Evolutionary conservation across 2,888 invertebrate species (phyloP).

Genomic region (Cancer borealis): DNA sequence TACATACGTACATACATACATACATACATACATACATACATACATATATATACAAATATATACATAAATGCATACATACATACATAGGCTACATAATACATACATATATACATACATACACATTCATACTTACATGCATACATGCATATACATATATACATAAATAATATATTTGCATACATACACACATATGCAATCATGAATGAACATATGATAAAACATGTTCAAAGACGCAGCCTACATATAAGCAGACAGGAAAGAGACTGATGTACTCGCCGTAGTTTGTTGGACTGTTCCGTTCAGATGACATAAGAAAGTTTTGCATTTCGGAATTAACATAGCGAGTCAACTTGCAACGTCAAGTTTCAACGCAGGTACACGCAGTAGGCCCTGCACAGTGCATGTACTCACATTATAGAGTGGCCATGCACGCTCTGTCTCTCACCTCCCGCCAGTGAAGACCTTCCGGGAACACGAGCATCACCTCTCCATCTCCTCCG

Average conservation of each 20-base stretch:
- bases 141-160: neutral
- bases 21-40: no score
- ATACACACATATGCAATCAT: neutral
- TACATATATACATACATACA: neutral
- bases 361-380: no score
- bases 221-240: neutral
- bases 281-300: neutral
- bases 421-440: slow-evolving; percentile 42
- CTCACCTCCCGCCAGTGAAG: slow-evolving; percentile 78
- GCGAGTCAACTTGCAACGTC: no score
- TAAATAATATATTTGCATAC: neutral
- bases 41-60: no score
- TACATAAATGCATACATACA: neutral
- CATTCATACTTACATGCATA: no score
- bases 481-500: slow-evolving; percentile 76
- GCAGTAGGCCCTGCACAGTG: neutral
- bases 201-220: neutral
- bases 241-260: no score
- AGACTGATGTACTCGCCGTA: neutral
- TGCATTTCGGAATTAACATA: neutral
- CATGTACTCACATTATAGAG: neutral
- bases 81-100: slow-evolving; percentile 31
- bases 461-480: slow-evolving; percentile 78
- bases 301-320: neutral
- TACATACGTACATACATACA: no score